These are phyloP conservation scores for Balearica regulorum DNA, from an alignment of 2,797 vertebrate genomes.

Conservation along the genomic window DNA sequence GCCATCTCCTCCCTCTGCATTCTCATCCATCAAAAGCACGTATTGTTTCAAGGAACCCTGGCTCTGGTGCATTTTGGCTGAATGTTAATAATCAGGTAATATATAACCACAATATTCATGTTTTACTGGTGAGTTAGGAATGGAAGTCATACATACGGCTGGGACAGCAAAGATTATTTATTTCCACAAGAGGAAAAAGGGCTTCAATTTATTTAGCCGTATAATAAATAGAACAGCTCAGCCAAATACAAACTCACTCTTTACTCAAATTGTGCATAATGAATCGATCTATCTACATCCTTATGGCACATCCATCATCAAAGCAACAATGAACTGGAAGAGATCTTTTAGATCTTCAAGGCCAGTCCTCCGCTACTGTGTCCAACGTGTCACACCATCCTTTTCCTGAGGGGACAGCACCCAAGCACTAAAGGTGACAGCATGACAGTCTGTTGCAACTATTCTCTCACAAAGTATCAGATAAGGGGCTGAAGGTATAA, in stretches of 20 bases:
- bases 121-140: background rate
- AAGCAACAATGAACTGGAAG: background rate
- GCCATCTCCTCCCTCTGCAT: background rate
- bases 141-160: background rate
- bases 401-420: background rate
- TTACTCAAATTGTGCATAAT: background rate
- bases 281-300: background rate
- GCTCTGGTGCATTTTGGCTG: background rate
- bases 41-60: conserved; percentile 20
- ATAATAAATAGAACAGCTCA: background rate
- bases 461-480: background rate
- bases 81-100: background rate
- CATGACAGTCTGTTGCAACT: background rate
- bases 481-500: background rate
- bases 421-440: background rate
- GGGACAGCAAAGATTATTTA: background rate
- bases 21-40: conserved; percentile 19
- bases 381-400: fast-evolving
- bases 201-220: background rate
- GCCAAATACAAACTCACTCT: background rate
- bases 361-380: background rate
- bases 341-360: background rate
- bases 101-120: background rate
- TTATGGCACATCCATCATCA: background rate
- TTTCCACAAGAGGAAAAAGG: background rate